phyloP scores from a whole-genome alignment of 2,888 invertebrate genomes.

The Temnothorax unifasciatus region DNA sequence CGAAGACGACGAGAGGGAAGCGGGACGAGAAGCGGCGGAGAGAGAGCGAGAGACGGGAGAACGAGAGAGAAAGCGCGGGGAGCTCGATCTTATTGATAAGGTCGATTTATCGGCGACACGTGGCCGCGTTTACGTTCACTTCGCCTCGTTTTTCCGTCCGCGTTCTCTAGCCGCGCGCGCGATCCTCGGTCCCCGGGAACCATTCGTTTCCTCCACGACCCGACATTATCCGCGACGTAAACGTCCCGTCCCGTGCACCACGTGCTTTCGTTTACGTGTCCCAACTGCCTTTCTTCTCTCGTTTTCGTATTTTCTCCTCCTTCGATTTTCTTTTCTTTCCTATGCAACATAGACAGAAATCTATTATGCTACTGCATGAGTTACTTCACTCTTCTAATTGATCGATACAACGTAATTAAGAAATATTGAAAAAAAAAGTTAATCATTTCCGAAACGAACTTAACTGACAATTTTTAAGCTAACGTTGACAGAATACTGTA shows the following conservation, averaged over 20 bases:
- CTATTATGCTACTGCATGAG: neutral
- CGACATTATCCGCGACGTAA: constrained; percentile 67
- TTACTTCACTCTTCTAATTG: neutral
- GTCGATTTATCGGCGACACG: constrained; percentile 76
- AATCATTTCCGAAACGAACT: neutral
- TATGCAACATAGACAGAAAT: neutral
- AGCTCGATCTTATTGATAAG: constrained; percentile 75
- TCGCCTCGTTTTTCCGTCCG: constrained; percentile 50
- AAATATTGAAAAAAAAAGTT: neutral
- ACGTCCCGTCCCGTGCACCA: constrained; percentile 57
- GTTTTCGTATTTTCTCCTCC: neutral
- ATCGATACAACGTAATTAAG: neutral
- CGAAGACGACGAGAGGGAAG: constrained; percentile 25
- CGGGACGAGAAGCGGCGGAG: constrained; percentile 11
- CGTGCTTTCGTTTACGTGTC: constrained; percentile 66
- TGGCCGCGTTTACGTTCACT: constrained; percentile 66
- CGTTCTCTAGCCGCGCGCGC: constrained; percentile 7
- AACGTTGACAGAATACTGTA: neutral
- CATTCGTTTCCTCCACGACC: constrained; percentile 45
- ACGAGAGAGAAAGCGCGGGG: constrained; percentile 30
- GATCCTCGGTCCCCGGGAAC: constrained; percentile 27
- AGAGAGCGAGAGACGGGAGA: neutral
- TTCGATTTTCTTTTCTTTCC: neutral
- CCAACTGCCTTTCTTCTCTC: neutral
- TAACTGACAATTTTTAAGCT: neutral